These are phyloP conservation scores for Lepidocyrtoides sp. DNA, from an alignment of 2,888 invertebrate genomes.

Conservation along the genomic window DNA sequence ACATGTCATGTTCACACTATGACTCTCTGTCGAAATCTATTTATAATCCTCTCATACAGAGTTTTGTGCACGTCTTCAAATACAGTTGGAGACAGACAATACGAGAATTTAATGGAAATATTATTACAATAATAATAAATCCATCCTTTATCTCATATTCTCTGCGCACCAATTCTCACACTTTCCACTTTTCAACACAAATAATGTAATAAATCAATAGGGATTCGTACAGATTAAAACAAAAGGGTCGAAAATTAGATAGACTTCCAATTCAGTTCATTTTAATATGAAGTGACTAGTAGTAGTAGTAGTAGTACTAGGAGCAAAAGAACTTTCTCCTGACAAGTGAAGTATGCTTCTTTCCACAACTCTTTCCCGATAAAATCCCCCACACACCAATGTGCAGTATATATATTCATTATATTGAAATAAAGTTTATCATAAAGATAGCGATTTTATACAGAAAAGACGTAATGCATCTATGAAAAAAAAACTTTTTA, in stretches of 20 bases:
- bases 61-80: not conserved
- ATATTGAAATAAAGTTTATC: not conserved
- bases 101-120: constrained; percentile 42
- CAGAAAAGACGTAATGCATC: not conserved
- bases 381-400: not conserved
- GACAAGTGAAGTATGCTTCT: constrained; percentile 65
- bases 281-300: constrained; percentile 69
- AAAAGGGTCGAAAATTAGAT: constrained; percentile 68
- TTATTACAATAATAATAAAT: constrained; percentile 56
- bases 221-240: constrained; percentile 73
- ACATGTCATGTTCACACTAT: constrained; percentile 50
- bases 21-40: not conserved
- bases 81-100: not conserved
- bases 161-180: constrained; percentile 20
- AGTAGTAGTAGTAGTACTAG: too few species aligned
- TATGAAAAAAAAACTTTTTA: constrained; percentile 40
- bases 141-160: constrained; percentile 31
- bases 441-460: not conserved
- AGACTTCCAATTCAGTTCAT: constrained; percentile 58
- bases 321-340: constrained; percentile 28
- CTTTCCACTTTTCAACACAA: constrained; percentile 16
- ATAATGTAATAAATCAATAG: constrained; percentile 63
- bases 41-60: not conserved
- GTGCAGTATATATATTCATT: not conserved
- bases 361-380: constrained; percentile 4